phyloP scores from a whole-genome alignment of 2,113 vertebrate genomes.

The Sinocyclocheilus grahami region DNA sequence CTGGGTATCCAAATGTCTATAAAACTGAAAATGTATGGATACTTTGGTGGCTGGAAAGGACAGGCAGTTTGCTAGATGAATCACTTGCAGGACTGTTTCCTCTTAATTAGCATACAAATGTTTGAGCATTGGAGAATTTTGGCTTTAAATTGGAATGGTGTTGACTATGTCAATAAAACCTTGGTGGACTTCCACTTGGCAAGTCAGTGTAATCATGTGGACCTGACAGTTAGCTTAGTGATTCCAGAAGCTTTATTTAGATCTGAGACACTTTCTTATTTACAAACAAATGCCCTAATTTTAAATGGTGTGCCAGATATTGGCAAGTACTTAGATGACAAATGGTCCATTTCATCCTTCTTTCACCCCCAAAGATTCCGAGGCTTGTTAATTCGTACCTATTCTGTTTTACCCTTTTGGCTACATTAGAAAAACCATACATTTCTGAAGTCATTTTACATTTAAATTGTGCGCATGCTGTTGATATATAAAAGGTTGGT shows the following conservation, averaged over 20 bases:
- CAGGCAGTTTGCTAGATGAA: neutral
- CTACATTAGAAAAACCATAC: neutral
- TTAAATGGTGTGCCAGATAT: constrained; percentile 37
- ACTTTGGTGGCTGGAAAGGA: neutral
- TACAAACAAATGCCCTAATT: constrained; percentile 49
- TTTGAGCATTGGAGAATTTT: neutral
- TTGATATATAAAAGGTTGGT: no score
- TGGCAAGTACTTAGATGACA: constrained; percentile 51
- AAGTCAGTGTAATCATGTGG: constrained; percentile 26
- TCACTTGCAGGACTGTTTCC: neutral
- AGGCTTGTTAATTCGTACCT: constrained; percentile 25
- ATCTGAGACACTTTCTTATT: constrained; percentile 51
- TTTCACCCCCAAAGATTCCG: constrained; percentile 16
- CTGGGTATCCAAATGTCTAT: no score
- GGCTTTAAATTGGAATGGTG: neutral
- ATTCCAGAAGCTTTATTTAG: constrained; percentile 45
- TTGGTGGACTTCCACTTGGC: constrained; percentile 45
- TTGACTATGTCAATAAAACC: neutral
- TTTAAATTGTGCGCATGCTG: no score
- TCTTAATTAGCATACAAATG: neutral
- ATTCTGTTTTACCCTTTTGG: neutral
- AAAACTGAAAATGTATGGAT: no score
- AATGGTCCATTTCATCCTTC: constrained; percentile 36
- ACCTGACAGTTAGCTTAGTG: constrained; percentile 50
- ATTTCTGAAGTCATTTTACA: neutral